Evolutionary conservation across 2,113 vertebrate species (phyloP).

Genomic region (Rhizomys pruinosus): DNA sequence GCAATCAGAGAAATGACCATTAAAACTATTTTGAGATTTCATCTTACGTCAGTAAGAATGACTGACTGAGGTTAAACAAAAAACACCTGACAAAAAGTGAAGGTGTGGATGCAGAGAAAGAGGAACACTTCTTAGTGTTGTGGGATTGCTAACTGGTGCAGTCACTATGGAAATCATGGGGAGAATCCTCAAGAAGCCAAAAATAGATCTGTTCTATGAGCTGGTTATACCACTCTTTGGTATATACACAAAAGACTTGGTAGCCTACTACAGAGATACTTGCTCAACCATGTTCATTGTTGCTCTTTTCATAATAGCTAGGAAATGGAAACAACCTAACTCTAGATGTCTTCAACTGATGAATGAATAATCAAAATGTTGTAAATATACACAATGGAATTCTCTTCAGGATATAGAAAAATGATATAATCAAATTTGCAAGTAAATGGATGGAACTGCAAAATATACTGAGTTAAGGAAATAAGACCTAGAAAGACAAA

Average conservation of each 20-base stretch:
- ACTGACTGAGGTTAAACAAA: background rate
- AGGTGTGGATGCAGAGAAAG: background rate
- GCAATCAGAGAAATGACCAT: background rate
- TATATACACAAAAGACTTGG: background rate
- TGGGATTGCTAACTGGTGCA: background rate
- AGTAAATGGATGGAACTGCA: background rate
- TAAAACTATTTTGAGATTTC: background rate
- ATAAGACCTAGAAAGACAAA: background rate
- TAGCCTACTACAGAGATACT: background rate
- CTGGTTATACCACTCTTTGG: background rate
- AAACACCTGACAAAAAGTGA: background rate
- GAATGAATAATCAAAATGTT: background rate
- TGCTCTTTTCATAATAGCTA: background rate
- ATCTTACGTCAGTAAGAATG: background rate
- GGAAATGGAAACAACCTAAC: no score
- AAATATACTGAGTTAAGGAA: background rate
- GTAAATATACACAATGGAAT: background rate
- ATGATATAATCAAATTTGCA: background rate
- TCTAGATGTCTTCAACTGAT: background rate
- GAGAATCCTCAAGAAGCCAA: background rate
- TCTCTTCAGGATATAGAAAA: background rate
- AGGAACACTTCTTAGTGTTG: background rate
- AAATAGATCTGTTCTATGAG: background rate
- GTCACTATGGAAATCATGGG: background rate
- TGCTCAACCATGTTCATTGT: background rate